phyloP scores from a whole-genome alignment of 2,797 vertebrate species.

The Coilia nasus region DNA sequence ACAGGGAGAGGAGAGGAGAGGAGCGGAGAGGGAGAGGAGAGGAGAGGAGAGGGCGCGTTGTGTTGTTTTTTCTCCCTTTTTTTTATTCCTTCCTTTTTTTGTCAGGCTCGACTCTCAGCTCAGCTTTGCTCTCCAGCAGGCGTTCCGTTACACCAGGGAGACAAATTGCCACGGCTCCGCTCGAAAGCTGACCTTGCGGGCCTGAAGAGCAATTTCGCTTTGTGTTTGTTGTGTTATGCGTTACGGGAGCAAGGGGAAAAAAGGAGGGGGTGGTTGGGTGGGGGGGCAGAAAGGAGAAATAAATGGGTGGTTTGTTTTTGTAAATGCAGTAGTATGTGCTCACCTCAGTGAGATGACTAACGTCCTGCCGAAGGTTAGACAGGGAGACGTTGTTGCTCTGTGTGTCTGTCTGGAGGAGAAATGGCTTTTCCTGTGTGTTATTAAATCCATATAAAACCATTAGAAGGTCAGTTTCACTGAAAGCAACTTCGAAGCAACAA shows the following conservation, averaged over 20 bases:
- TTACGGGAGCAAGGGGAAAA: not conserved
- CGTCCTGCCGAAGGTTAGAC: slow-evolving; percentile 18
- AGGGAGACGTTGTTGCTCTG: not conserved
- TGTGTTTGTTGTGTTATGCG: slow-evolving; percentile 48
- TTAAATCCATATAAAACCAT: slow-evolving; percentile 18
- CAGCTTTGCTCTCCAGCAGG: slow-evolving; percentile 42
- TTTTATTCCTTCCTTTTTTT: not conserved
- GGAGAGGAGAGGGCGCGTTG: not conserved
- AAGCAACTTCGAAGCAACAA: not conserved
- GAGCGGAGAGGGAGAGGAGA: not conserved
- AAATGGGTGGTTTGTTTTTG: slow-evolving; percentile 61
- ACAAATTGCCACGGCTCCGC: slow-evolving; percentile 56
- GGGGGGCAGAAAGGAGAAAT: slow-evolving; percentile 48
- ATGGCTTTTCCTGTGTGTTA: not conserved
- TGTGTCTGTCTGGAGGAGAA: not conserved
- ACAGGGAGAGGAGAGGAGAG: not conserved
- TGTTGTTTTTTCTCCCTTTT: not conserved
- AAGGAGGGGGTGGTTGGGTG: not conserved
- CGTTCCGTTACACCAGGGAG: slow-evolving; percentile 54
- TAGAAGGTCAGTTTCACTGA: not conserved
- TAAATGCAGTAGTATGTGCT: slow-evolving; percentile 58
- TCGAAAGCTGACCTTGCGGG: slow-evolving; percentile 60
- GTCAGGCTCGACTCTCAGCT: not conserved
- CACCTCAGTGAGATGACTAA: slow-evolving; percentile 19
- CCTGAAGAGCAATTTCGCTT: slow-evolving; percentile 61